Base-by-base conservation (phyloP, 2,797 vertebrate species). In the Vespertilio murinus region DNA sequence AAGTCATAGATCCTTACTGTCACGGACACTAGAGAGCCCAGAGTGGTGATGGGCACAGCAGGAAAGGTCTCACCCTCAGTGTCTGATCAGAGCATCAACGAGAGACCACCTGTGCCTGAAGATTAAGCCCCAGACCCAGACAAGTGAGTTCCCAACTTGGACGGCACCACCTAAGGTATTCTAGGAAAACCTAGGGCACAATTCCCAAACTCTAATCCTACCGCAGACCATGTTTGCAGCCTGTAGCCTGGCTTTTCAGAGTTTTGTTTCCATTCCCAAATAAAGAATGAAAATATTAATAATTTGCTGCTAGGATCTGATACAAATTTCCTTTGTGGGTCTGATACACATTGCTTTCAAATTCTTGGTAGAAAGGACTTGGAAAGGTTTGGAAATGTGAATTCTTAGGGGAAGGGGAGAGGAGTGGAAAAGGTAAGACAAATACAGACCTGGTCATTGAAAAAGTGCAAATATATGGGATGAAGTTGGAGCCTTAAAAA, bases 261-360 rank as follows among this genome's bases (percentile, higher is more conserved):
- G n/a, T 28, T 90, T 61, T 74, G 65, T 77, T 92, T 94, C 49
- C 61, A 12, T 95, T 92, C 75, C 49, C 64, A 95, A 97, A 97
- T 97, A 97, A 96, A 96, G 22, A 88, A 75, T 40, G 47, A 93
- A 78, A 70, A 88, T 28, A 38, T 94, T 80, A 30, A 54, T 35
- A 38, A 56, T 35, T 80, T 1, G 20, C 59, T 47, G 33, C 35
- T 56, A 49, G 38, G 25, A n/a, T n/a, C n/a, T n/a, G n/a, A n/a
- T n/a, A n/a, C n/a, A n/a, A n/a, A n/a, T n/a, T n/a, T 83, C 20
- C 33, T 56, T 73, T 91, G 13, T 40, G 77, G 25, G 25, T 71
- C 87, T 83, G 54, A 73, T 71, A 40, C 10, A 22, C 77, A 49
- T 75, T 65, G 59, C 64, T 86, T 88, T 71, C 45, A 10, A 47